Evolutionary conservation across 2,888 invertebrate genomes (phyloP).

Genomic region (Drosophila aldrichi): DNA sequence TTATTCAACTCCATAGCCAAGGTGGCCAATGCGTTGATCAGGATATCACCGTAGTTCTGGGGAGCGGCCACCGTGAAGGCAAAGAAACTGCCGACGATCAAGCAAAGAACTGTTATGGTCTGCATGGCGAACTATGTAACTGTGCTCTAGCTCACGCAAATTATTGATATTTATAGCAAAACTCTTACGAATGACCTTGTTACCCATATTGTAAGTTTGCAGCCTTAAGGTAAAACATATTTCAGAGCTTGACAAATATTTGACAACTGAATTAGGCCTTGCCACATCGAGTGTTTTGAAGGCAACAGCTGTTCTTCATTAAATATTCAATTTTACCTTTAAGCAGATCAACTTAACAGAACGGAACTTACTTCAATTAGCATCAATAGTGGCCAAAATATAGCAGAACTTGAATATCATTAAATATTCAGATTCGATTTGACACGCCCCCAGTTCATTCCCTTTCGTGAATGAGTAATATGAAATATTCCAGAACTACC

Average conservation of each 20-base stretch:
- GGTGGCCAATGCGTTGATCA: conserved; percentile 5
- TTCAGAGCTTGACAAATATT: neutral
- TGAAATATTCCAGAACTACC: too few relatives aligned
- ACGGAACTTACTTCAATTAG: too few relatives aligned
- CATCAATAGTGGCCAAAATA: too few relatives aligned
- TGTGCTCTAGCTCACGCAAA: conserved; percentile 3
- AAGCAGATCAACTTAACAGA: too few relatives aligned
- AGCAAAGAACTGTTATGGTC: conserved; percentile 29
- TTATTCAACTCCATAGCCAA: conserved; percentile 29
- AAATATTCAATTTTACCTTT: neutral
- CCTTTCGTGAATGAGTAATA: too few relatives aligned
- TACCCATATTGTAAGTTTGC: neutral
- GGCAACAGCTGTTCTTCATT: neutral
- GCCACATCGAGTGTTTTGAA: neutral
- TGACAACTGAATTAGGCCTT: neutral
- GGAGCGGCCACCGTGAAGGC: conserved; percentile 29
- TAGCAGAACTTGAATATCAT: too few relatives aligned
- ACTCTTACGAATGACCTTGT: neutral
- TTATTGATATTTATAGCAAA: conserved; percentile 27
- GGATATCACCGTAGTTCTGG: neutral
- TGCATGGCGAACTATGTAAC: conserved; percentile 37
- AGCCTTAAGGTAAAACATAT: neutral
- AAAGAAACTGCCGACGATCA: conserved; percentile 35
- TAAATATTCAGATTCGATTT: too few relatives aligned
- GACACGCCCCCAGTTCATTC: too few relatives aligned